These are phyloP conservation scores for Sicus ferrugineus DNA, from an alignment of 2,888 invertebrate genomes.

Conservation along the genomic window DNA sequence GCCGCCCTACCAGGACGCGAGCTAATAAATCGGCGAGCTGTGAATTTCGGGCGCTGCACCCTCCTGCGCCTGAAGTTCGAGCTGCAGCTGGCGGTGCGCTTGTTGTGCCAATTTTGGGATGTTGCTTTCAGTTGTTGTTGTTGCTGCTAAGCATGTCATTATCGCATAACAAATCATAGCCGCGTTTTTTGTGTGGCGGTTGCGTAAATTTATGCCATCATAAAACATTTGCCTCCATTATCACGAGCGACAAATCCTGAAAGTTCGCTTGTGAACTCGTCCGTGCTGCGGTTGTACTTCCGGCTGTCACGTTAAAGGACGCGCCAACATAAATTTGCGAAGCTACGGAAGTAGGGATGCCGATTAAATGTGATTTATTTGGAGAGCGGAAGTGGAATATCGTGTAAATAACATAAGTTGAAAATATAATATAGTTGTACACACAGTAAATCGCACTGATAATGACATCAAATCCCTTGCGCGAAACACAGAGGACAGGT, in stretches of 20 bases:
- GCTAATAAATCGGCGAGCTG: background rate
- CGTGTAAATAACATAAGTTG: no score
- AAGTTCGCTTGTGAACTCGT: background rate
- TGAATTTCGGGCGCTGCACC: background rate
- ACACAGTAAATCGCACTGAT: no score
- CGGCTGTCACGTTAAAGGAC: no score
- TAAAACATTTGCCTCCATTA: conserved; percentile 9
- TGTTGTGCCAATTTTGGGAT: background rate
- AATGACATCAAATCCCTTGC: no score
- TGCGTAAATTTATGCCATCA: conserved; percentile 13
- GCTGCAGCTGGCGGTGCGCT: background rate
- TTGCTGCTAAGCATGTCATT: conserved; percentile 1
- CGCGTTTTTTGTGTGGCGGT: background rate
- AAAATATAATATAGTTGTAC: no score
- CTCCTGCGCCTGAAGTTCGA: background rate
- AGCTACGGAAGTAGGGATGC: no score
- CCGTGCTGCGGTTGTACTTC: background rate
- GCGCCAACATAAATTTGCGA: no score
- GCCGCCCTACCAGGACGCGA: background rate
- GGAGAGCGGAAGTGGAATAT: no score
- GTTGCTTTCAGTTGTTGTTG: background rate
- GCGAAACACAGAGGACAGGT: no score
- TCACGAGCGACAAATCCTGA: background rate
- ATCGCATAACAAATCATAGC: conserved; percentile 21
- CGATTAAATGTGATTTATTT: no score